phyloP scores from a whole-genome alignment of 2,888 invertebrate genomes.

The Acrocera orbiculus region DNA sequence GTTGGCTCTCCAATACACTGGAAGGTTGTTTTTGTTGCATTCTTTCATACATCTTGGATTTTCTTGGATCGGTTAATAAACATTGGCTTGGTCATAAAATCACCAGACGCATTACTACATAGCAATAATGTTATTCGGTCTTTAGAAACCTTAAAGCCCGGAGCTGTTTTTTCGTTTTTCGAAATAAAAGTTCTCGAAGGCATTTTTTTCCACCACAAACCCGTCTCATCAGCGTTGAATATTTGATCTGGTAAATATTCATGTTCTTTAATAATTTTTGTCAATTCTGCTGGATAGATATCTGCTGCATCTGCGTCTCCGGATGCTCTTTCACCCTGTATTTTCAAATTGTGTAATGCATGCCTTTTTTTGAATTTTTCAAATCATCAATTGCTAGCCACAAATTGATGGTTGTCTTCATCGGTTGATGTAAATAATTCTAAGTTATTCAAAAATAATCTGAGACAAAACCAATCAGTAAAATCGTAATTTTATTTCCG shows the following conservation, averaged over 20 bases:
- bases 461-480: no score
- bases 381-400: constrained; percentile 13
- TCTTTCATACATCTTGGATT: background rate
- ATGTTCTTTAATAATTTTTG: constrained; percentile 8
- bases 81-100: background rate
- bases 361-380: constrained; percentile 12
- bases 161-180: constrained; percentile 1
- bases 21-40: background rate
- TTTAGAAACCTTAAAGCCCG: constrained; percentile 1
- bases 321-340: constrained; percentile 8
- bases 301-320: constrained; percentile 9
- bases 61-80: background rate
- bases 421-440: background rate
- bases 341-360: constrained; percentile 9
- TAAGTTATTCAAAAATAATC: no score
- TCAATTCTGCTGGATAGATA: constrained; percentile 6
- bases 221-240: constrained; percentile 11
- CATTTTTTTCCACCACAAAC: constrained; percentile 8
- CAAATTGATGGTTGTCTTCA: constrained; percentile 1
- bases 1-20: constrained; percentile 3
- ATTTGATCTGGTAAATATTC: constrained; percentile 8
- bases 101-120: constrained; percentile 2
- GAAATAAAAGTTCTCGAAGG: constrained; percentile 2
- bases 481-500: no score
- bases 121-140: background rate